These are phyloP conservation scores for Microcebus lehilahytsara DNA, from an alignment of 2,113 vertebrate genomes.

Conservation along the genomic window DNA sequence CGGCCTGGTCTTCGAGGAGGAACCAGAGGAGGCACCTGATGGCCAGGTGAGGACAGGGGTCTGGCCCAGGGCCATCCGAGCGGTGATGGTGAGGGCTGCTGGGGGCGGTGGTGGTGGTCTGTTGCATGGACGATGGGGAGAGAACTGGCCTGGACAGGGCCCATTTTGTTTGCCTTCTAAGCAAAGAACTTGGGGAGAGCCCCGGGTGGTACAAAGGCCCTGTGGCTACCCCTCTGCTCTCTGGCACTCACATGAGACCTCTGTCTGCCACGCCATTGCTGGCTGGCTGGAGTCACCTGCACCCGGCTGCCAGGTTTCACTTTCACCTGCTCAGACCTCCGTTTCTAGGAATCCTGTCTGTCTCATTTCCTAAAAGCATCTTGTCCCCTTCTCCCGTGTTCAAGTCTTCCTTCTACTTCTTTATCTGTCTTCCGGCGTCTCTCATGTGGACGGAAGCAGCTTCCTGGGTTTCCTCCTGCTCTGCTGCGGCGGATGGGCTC, in stretches of 20 bases:
- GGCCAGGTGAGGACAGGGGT: background rate
- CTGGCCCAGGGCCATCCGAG: too few species aligned
- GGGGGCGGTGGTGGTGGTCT: background rate
- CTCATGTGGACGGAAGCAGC: too few species aligned
- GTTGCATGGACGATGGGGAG: background rate
- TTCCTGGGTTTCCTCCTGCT: too few species aligned
- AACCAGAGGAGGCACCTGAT: accelerated
- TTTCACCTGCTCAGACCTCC: accelerated
- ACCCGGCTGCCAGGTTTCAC: accelerated
- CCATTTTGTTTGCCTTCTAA: too few species aligned
- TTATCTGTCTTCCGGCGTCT: too few species aligned
- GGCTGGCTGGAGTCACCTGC: too few species aligned
- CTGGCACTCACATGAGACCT: too few species aligned
- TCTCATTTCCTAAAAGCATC: too few species aligned
- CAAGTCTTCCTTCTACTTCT: background rate
- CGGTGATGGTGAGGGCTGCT: accelerated
- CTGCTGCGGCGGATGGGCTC: accelerated
- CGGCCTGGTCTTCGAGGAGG: conserved; percentile 84
- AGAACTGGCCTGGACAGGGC: background rate
- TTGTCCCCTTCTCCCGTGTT: background rate
- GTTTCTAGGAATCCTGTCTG: accelerated
- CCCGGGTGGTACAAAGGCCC: background rate
- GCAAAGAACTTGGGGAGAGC: background rate
- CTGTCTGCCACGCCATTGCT: too few species aligned
- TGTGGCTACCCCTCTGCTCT: accelerated